Percentiles rank a stretch among this genome's conserved stretches.
Evolutionary conservation across 2,113 vertebrate genomes (phyloP).

Genomic region (Bos taurus): ARS-UCD2.0 NC_037347.1:63482501-63483000

Average conservation of each 20-base stretch:
- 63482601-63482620: neutral
- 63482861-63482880: neutral
- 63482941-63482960: neutral
- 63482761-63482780: neutral
- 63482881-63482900: neutral
- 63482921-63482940: neutral
- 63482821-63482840: neutral
- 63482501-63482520: neutral
- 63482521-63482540: neutral
- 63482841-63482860: neutral
- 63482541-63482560: neutral
- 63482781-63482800: neutral
- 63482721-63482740: neutral
- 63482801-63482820: neutral
- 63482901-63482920: neutral
- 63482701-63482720: neutral
- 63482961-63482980: neutral
- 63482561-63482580: neutral
- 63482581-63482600: accelerated
- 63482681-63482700: neutral
- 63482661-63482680: neutral
- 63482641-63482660: neutral
- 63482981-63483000: neutral
- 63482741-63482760: accelerated
- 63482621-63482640: neutral